Conservation (phyloP, 2,888 invertebrate genomes). For the Caenorhabditis sp. region DNA sequence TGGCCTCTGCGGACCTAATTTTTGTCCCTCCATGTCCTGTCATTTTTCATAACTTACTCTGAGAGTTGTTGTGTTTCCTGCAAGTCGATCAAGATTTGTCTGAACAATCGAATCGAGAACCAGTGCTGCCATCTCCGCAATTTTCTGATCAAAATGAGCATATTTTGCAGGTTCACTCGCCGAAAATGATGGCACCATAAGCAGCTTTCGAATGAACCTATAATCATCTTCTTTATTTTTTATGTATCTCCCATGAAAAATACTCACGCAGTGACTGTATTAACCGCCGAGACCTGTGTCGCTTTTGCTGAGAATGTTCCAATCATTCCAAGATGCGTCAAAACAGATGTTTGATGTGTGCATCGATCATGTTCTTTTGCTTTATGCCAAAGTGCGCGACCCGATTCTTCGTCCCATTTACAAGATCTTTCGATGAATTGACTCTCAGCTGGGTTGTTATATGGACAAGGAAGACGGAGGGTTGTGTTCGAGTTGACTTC, state of each 20-base stretch:
- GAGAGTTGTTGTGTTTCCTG: slow-evolving; percentile 53
- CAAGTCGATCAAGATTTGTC: slow-evolving; percentile 55
- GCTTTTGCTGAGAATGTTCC: slow-evolving; percentile 64
- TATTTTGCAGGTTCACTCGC: slow-evolving; percentile 31
- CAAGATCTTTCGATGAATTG: slow-evolving; percentile 42
- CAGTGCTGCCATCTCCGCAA: slow-evolving; percentile 65
- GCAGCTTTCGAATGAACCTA: slow-evolving; percentile 60
- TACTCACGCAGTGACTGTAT: slow-evolving; percentile 54
- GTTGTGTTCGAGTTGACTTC: slow-evolving; percentile 46
- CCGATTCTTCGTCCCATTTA: slow-evolving; percentile 46
- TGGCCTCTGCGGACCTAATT: too few species aligned
- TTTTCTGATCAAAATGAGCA: slow-evolving; percentile 68
- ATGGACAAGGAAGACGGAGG: slow-evolving; percentile 42
- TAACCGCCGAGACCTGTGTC: slow-evolving; percentile 59
- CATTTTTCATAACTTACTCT: too few species aligned
- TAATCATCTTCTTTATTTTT: slow-evolving; percentile 2
- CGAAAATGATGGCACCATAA: slow-evolving; percentile 64
- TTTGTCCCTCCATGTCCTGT: too few species aligned
- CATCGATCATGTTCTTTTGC: slow-evolving; percentile 44
- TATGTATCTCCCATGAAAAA: background rate
- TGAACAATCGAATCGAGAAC: slow-evolving; percentile 60
- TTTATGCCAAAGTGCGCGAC: slow-evolving; percentile 48
- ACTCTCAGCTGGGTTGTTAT: slow-evolving; percentile 43
- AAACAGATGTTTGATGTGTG: slow-evolving; percentile 59
- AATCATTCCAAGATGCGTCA: slow-evolving; percentile 67